Evolutionary conservation across 2,888 invertebrate species (phyloP).

Genomic region (Cataglyphis albicans): DNA sequence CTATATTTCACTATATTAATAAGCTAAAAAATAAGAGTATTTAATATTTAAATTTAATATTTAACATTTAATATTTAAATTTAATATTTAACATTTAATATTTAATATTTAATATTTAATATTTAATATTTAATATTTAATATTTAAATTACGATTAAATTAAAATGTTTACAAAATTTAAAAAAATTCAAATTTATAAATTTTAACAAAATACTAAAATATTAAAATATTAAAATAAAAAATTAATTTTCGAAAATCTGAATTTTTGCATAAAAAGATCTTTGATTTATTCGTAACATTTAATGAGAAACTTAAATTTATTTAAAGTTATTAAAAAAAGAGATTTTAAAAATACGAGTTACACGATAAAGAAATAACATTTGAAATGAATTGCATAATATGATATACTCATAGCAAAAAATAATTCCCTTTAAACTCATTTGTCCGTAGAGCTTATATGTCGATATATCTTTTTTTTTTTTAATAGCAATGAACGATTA

Average conservation of each 20-base stretch:
- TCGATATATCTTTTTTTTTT: conserved; percentile 15
- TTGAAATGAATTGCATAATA: not conserved
- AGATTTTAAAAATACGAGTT: not conserved
- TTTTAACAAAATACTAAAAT: too few relatives aligned
- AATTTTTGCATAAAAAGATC: not conserved
- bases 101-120: too few relatives aligned
- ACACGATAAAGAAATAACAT: not conserved
- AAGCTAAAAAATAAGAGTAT: not conserved
- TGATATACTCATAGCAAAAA: not conserved
- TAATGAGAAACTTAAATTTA: not conserved
- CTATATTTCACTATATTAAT: not conserved
- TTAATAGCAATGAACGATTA: conserved; percentile 24
- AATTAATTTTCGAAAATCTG: not conserved
- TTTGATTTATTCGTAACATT: not conserved
- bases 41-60: not conserved
- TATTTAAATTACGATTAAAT: too few relatives aligned
- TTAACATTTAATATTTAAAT: too few relatives aligned
- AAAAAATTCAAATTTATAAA: too few relatives aligned
- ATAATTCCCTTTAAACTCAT: not conserved
- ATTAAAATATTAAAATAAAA: not conserved
- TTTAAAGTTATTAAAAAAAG: not conserved
- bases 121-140: too few relatives aligned
- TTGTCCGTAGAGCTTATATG: not conserved
- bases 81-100: not conserved
- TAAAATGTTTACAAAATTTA: too few relatives aligned